These are phyloP conservation scores for Microcebus lehilahytsara DNA, from an alignment of 2,113 vertebrate genomes.

Conservation along the genomic window DNA sequence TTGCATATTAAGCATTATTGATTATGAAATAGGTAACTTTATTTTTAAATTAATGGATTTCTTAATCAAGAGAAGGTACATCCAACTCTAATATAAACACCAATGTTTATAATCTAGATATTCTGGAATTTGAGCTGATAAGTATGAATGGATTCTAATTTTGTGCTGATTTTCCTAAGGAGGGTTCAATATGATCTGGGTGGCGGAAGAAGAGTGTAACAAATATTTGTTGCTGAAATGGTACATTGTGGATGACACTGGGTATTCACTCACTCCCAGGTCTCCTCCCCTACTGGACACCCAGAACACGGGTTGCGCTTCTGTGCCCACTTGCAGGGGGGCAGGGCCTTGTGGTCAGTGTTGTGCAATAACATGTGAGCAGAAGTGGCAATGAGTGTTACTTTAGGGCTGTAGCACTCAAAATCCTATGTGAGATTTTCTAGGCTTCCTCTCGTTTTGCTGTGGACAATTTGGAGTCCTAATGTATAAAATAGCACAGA, in stretches of 20 bases:
- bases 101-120: not conserved
- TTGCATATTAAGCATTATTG: not conserved
- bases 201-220: not conserved
- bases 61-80: not conserved
- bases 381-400: too few relatives aligned
- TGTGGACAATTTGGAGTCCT: not conserved
- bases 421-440: not conserved
- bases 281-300: not conserved
- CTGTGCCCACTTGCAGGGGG: too few relatives aligned
- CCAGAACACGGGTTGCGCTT: too few relatives aligned
- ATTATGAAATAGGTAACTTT: not conserved
- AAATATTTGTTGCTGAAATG: not conserved
- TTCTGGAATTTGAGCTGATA: not conserved
- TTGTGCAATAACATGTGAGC: not conserved
- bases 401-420: not conserved
- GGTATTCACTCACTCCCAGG: too few relatives aligned
- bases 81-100: not conserved
- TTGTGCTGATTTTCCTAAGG: not conserved
- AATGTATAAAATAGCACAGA: not conserved
- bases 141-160: not conserved
- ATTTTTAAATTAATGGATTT: not conserved
- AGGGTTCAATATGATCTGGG: not conserved
- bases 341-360: rapidly evolving
- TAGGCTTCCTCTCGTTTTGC: not conserved
- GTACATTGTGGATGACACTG: not conserved